phyloP scores from a whole-genome alignment of 2,797 vertebrate species.

The Bucorvus abyssinicus region DNA sequence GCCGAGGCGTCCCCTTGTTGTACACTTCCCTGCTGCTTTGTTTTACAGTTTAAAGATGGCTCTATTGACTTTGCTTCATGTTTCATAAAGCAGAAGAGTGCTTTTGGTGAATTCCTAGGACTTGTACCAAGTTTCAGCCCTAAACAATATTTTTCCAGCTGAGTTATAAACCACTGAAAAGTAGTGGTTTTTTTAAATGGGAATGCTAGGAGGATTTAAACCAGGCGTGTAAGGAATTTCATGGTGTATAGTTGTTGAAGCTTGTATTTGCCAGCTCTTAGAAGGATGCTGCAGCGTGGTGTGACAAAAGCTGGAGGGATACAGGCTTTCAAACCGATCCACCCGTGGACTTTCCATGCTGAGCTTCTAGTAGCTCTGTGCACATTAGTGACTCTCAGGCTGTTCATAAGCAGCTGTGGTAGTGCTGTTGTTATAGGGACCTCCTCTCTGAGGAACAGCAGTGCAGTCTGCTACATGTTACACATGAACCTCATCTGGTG shows the following conservation, averaged over 20 bases:
- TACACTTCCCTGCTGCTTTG: neutral
- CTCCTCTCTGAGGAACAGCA: neutral
- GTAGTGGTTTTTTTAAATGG: neutral
- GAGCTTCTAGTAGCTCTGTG: neutral
- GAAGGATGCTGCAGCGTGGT: neutral
- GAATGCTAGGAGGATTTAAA: neutral
- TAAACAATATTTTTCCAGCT: neutral
- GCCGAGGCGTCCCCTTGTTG: neutral
- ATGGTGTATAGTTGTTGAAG: neutral
- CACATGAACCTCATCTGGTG: neutral
- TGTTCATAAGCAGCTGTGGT: neutral
- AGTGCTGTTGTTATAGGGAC: neutral
- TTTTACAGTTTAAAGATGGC: neutral
- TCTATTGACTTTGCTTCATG: neutral
- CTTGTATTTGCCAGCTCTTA: neutral
- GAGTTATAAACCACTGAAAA: neutral
- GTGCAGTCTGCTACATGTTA: fast-evolving
- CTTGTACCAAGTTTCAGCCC: neutral
- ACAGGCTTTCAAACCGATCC: neutral
- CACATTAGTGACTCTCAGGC: neutral
- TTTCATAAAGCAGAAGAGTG: neutral
- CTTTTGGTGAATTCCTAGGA: neutral
- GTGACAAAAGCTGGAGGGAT: neutral
- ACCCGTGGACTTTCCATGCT: neutral
- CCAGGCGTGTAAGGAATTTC: neutral